Evolutionary conservation across 2,113 vertebrate species (phyloP).

Genomic region (Circaetus cinerascens): DNA sequence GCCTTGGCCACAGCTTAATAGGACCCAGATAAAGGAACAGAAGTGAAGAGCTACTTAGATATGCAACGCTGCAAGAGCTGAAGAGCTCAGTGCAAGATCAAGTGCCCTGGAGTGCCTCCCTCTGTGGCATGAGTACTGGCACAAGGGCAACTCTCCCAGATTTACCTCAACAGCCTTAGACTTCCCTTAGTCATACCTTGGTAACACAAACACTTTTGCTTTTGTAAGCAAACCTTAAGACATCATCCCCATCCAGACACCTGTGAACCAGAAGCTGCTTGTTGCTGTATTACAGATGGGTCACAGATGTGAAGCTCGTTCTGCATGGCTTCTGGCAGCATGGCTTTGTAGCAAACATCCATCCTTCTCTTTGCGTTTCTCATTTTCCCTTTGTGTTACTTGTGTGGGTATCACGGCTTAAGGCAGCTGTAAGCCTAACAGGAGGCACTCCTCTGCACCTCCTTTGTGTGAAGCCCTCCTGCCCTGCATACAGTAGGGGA

Average conservation of each 20-base stretch:
- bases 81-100: not conserved
- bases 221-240: not conserved
- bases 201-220: not conserved
- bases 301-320: not conserved
- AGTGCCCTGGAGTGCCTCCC: not conserved
- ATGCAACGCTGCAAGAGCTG: not conserved
- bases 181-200: not conserved
- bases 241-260: not conserved
- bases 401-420: not conserved
- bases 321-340: not conserved
- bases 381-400: not conserved
- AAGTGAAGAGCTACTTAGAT: conserved; percentile 2
- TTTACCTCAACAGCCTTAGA: not conserved
- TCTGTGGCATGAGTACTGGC: not conserved
- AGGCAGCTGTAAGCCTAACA: not conserved
- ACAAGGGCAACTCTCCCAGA: not conserved
- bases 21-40: not conserved
- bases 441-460: not conserved
- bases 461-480: not conserved
- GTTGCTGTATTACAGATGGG: not conserved
- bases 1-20: not conserved
- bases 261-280: not conserved
- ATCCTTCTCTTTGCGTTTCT: not conserved
- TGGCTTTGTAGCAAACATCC: not conserved
- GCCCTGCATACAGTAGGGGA: not conserved